Percentiles rank a stretch among this genome's conserved stretches.
Conservation (phyloP, 2,888 invertebrate species). For the Noctua comes region DNA sequence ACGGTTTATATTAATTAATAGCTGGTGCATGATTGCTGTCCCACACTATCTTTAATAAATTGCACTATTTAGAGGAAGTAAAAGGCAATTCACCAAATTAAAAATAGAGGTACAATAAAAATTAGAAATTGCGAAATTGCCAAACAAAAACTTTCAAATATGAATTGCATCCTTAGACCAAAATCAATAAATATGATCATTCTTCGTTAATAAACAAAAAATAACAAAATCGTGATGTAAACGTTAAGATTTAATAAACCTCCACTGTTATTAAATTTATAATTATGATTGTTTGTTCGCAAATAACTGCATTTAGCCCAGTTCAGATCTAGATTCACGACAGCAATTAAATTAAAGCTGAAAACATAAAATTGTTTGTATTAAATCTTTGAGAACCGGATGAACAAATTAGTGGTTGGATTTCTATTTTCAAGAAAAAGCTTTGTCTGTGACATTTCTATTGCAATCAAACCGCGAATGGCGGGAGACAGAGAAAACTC, state of each 20-base stretch:
- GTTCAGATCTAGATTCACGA: conserved; percentile 38
- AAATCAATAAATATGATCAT: background rate
- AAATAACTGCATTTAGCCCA: conserved; percentile 30
- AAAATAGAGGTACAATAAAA: background rate
- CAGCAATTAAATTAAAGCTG: conserved; percentile 24
- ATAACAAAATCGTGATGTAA: conserved; percentile 26
- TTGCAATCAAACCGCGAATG: background rate
- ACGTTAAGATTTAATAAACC: conserved; percentile 12
- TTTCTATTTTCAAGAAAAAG: background rate
- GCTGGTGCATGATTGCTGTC: background rate
- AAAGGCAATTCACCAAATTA: background rate
- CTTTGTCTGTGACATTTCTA: background rate
- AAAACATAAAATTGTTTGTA: conserved; percentile 21
- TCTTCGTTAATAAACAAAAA: conserved; percentile 31
- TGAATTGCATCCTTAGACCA: background rate
- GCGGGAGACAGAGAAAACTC: background rate
- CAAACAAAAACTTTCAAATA: background rate
- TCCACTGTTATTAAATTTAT: conserved; percentile 8
- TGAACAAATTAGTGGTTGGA: background rate
- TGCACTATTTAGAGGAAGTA: background rate
- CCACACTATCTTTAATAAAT: background rate
- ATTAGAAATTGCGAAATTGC: background rate
- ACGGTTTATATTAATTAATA: conserved; percentile 1
- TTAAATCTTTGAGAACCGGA: conserved; percentile 7
- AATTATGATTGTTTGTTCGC: conserved; percentile 36